Evolutionary conservation across 2,888 invertebrate species (phyloP).

Genomic region (Drosophila pegasa): DNA sequence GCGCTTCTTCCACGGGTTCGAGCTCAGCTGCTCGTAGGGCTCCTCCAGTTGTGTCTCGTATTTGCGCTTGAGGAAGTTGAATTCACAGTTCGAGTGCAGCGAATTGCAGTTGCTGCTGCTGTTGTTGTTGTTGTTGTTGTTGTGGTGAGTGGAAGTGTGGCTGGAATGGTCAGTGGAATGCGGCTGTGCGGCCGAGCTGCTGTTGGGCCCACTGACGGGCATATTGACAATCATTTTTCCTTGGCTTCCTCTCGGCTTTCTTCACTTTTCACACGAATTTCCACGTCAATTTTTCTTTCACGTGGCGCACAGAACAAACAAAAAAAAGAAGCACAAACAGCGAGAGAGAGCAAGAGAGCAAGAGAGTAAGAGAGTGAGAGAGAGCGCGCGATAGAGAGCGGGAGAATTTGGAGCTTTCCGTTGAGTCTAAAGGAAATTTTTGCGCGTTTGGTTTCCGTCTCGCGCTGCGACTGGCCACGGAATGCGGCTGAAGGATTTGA

Average conservation of each 20-base stretch:
- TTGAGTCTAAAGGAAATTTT: slow-evolving; percentile 7
- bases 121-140: slow-evolving; percentile 50
- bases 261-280: slow-evolving; percentile 7
- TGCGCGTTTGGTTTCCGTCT: slow-evolving; percentile 63
- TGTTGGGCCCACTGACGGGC: slow-evolving; percentile 64
- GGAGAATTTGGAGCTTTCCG: not conserved
- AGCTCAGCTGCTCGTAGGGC: slow-evolving; percentile 49
- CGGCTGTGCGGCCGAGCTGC: slow-evolving; percentile 19
- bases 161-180: slow-evolving; percentile 19
- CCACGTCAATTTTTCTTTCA: slow-evolving; percentile 32
- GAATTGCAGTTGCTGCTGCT: slow-evolving; percentile 58
- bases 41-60: slow-evolving; percentile 57
- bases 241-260: not conserved
- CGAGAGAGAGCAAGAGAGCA: not conserved
- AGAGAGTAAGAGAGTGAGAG: not conserved
- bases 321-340: slow-evolving; percentile 27
- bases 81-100: slow-evolving; percentile 70
- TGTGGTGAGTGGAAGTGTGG: slow-evolving; percentile 43
- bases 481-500: slow-evolving; percentile 47
- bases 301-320: slow-evolving; percentile 50
- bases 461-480: slow-evolving; percentile 71
- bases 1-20: slow-evolving; percentile 79
- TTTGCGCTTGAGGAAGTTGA: slow-evolving; percentile 83
- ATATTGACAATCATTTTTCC: slow-evolving; percentile 79
- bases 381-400: not conserved